Evolutionary conservation across 2,888 invertebrate species (phyloP).

Genomic region (Aspidiotus rigidus): DNA sequence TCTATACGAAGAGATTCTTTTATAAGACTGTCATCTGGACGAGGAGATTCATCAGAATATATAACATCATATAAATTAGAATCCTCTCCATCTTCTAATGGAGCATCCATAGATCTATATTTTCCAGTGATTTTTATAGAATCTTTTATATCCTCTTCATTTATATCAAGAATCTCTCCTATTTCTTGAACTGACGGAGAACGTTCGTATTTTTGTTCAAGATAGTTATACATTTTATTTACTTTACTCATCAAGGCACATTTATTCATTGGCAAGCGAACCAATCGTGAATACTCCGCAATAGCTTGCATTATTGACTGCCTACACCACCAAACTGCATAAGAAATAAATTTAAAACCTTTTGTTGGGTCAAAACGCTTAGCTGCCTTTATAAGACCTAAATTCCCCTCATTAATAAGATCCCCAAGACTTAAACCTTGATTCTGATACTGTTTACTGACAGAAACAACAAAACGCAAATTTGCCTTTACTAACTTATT

Average conservation of each 20-base stretch:
- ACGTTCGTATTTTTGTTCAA: constrained; percentile 1
- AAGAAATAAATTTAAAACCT: constrained; percentile 8
- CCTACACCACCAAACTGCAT: neutral
- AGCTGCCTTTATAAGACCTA: constrained; percentile 7
- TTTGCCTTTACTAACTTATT: neutral
- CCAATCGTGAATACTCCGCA: neutral
- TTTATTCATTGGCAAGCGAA: neutral
- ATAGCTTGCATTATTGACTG: neutral
- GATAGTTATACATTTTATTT: neutral
- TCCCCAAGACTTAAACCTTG: neutral
- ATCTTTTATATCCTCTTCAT: neutral
- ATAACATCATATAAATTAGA: constrained; percentile 4
- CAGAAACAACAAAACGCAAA: constrained; percentile 6
- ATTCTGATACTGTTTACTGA: constrained; percentile 5
- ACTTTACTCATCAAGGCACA: neutral
- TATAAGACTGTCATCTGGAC: neutral
- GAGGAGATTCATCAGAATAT: neutral
- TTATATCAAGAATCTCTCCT: neutral
- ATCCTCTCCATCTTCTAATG: constrained; percentile 1
- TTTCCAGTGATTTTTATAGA: neutral
- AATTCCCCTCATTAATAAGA: neutral
- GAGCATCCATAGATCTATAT: neutral
- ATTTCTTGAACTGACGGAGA: constrained; percentile 1
- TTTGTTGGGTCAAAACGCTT: neutral
- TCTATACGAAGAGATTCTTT: neutral